These are phyloP conservation scores for Leptinotarsa texana DNA, from an alignment of 1,140 invertebrate species.

Conservation along the genomic window DNA sequence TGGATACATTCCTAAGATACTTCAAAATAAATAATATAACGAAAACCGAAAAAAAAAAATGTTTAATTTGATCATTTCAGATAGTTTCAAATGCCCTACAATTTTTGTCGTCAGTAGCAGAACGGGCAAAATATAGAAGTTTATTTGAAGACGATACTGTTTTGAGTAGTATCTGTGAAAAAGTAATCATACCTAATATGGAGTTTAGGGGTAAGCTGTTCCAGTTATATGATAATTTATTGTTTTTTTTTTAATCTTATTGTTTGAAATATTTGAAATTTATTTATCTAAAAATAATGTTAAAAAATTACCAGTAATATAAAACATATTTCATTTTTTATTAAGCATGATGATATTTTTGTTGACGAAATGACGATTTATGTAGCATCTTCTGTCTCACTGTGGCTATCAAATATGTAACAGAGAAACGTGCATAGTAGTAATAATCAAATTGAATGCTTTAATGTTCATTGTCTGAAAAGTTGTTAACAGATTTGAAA, in stretches of 20 bases:
- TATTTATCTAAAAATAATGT: no score
- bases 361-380: background rate
- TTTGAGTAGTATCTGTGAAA: constrained; percentile 92
- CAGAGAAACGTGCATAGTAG: no score
- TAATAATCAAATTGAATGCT: no score
- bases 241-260: no score
- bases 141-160: constrained; percentile 88
- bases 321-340: background rate
- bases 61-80: constrained; percentile 58
- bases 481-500: background rate
- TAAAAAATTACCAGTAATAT: constrained; percentile 71
- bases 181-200: constrained; percentile 98
- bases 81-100: constrained; percentile 94
- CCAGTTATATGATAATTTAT: background rate
- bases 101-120: constrained; percentile 93
- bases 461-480: background rate
- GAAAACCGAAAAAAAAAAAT: background rate
- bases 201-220: constrained; percentile 79
- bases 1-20: constrained; percentile 7
- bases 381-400: background rate
- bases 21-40: constrained; percentile 4
- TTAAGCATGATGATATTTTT: background rate
- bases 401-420: no score
- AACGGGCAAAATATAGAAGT: constrained; percentile 82
- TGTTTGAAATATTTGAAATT: no score